Conservation (phyloP, 2,888 invertebrate genomes). For the Dryadula phaetusa region DNA sequence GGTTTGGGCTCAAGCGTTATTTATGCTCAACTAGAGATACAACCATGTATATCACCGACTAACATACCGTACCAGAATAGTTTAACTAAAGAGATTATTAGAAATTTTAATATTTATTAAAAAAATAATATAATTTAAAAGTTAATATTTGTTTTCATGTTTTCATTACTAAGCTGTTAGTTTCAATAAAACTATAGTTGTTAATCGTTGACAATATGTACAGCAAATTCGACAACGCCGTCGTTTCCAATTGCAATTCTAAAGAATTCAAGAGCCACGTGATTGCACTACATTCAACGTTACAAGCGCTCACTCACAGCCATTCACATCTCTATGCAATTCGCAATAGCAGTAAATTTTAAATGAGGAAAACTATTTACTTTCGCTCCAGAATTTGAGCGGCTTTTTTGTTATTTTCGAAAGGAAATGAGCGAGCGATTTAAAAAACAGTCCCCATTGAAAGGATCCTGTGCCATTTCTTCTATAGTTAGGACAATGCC, state of each 20-base stretch:
- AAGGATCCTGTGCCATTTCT: slow-evolving; percentile 55
- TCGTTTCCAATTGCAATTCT: slow-evolving; percentile 37
- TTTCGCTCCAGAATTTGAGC: slow-evolving; percentile 44
- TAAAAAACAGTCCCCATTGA: slow-evolving; percentile 52
- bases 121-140: no score
- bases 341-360: slow-evolving; percentile 35
- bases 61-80: not conserved
- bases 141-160: not conserved
- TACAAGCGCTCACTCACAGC: slow-evolving; percentile 29
- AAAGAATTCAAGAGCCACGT: slow-evolving; percentile 49
- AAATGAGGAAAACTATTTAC: slow-evolving; percentile 31
- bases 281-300: slow-evolving; percentile 48
- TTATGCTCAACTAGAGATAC: slow-evolving; percentile 22
- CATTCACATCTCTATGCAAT: slow-evolving; percentile 39
- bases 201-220: slow-evolving; percentile 27
- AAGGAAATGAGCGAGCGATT: slow-evolving; percentile 53
- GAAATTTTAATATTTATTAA: not conserved
- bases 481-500: slow-evolving; percentile 47
- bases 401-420: slow-evolving; percentile 51
- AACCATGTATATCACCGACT: not conserved
- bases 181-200: slow-evolving; percentile 14
- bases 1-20: slow-evolving; percentile 27
- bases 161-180: not conserved
- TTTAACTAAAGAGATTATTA: not conserved
- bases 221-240: slow-evolving; percentile 29